phyloP scores from a whole-genome alignment of 2,888 invertebrate genomes.

The Coecobrya sp. region DNA sequence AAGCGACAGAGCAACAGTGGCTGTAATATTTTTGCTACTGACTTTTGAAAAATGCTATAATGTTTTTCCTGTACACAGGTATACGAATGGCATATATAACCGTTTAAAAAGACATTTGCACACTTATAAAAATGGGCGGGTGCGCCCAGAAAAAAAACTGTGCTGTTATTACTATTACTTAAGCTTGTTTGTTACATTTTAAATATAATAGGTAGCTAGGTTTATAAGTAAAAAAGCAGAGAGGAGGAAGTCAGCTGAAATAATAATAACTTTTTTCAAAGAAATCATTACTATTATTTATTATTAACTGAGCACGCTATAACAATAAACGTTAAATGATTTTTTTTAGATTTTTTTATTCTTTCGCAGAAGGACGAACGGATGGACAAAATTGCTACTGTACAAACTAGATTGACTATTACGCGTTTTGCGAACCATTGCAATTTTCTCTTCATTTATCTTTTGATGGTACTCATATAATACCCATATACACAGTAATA shows the following conservation, averaged over 20 bases:
- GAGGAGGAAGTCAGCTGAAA: conserved; percentile 24
- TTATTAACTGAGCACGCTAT: conserved; percentile 30
- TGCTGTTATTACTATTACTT: neutral
- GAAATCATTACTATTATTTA: conserved; percentile 17
- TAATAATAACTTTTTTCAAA: conserved; percentile 6
- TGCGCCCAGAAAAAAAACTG: neutral
- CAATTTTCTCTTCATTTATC: conserved; percentile 38
- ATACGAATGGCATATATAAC: neutral
- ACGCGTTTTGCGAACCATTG: conserved; percentile 26
- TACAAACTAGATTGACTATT: neutral
- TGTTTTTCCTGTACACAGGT: neutral
- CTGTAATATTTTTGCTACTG: neutral
- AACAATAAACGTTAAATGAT: neutral
- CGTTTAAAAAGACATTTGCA: conserved; percentile 49
- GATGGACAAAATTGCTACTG: conserved; percentile 33
- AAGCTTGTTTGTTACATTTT: neutral
- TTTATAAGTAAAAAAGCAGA: neutral
- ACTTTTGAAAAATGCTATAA: neutral
- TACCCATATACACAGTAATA: neutral
- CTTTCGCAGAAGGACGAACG: conserved; percentile 35
- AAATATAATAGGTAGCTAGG: neutral
- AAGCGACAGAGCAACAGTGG: neutral
- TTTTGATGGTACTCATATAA: too few species aligned
- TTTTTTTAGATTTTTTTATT: conserved; percentile 14
- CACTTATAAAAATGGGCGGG: conserved; percentile 44